Evolutionary conservation across 2,888 invertebrate species (phyloP), one percentile per base, ranked within the genome.

Genomic region (Tenodera sinensis): DNA sequence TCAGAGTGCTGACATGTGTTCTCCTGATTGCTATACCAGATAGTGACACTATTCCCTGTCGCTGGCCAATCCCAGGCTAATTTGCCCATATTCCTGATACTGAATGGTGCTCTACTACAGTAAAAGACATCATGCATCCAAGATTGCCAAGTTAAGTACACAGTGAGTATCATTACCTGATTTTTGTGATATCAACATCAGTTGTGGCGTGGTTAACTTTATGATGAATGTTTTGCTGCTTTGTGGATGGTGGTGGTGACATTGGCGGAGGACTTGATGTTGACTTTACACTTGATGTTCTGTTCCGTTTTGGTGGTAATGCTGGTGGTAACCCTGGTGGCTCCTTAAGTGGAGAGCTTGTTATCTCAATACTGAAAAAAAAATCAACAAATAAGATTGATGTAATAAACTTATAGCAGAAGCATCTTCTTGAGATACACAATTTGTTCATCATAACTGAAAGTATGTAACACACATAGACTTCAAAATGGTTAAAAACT

Each of bases 281-380:
- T 92, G 91, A 92, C 28, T 89, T 90, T 14, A 90, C 89, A 87
- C 91, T 91, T 14, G 91, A 89, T 27, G 90, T 88, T 14, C 92
- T 95, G 92, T 93, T 93, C 91, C 94, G 93, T 93, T 95, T 95
- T 90, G 95, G 95, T 89, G 95, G 95, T 92, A 95, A 93, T 87
- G 95, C 95, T 42, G 95, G 95, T 84, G 95, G 95, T 91, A 93
- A 93, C 92, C 94, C 91, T 88, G 89, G 91, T 89, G 89, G 91
- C 90, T 88, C 90, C 85, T 86, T 89, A 9, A 47, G 81, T 54
- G 89, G 88, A 14, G 88, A 89, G 6, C 89, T 42, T 27, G 89
- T 47, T 20, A 89, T 34, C 42, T 90, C 90, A 42, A 88, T 42
- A n/a, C 89, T 90, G 89, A 83, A 92, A 91, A 12, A 88, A 47